Conservation (phyloP, 2,113 vertebrate genomes). For the Narcine bancroftii region DNA sequence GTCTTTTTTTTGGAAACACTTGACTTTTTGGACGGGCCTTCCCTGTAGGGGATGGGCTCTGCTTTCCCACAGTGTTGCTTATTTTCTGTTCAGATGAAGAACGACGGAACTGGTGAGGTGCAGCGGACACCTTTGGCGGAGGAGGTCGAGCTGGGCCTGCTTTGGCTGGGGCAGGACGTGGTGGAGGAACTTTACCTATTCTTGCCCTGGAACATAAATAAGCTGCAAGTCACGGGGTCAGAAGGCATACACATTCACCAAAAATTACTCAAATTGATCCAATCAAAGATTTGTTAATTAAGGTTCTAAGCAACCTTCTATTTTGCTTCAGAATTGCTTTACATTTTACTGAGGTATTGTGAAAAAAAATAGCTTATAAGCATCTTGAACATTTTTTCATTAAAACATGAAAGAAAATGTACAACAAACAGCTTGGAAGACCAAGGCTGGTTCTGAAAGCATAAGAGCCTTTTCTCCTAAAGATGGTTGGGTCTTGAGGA, state of each 20-base stretch:
- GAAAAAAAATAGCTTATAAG: neutral
- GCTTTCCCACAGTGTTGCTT: conserved; percentile 39
- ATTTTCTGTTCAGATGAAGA: conserved; percentile 50
- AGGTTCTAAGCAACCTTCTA: neutral
- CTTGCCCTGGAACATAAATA: conserved; percentile 51
- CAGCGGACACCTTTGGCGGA: conserved; percentile 57
- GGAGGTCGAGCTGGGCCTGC: conserved; percentile 71
- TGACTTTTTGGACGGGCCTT: conserved; percentile 63
- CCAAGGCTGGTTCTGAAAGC: neutral
- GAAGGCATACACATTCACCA: neutral
- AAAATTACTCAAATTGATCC: neutral
- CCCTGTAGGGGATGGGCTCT: conserved; percentile 41
- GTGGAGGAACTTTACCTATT: conserved; percentile 60
- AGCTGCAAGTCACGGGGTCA: conserved; percentile 29
- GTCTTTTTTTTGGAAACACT: conserved; percentile 59
- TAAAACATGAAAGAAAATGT: neutral
- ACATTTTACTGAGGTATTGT: neutral
- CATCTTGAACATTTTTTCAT: neutral
- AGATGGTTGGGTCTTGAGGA: too few relatives aligned
- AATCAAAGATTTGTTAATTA: neutral
- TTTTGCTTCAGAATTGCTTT: neutral
- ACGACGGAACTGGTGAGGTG: conserved; percentile 49
- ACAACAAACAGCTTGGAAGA: neutral
- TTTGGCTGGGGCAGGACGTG: conserved; percentile 66
- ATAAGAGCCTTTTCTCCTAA: neutral